A percentile compares a stretch with the other conserved stretches of the same genome.
phyloP scores from a whole-genome alignment of 2,113 vertebrate genomes.

The Gila orcuttii region DNA sequence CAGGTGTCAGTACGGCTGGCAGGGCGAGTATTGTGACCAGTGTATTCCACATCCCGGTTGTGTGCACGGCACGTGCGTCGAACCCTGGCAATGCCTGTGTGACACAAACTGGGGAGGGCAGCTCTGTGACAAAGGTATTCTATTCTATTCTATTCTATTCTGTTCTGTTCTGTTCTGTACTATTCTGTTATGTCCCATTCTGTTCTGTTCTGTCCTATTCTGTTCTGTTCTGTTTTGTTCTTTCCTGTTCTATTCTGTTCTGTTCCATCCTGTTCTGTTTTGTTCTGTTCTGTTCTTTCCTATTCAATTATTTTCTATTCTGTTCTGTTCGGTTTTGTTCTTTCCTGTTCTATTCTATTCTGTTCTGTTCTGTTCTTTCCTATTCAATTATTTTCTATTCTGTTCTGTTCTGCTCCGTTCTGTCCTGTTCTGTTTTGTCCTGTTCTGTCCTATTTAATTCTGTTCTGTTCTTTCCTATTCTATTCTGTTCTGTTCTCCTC shows the following conservation, averaged over 20 bases:
- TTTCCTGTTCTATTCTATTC: too few relatives aligned
- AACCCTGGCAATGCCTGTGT: slow-evolving; percentile 98
- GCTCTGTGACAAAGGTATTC: slow-evolving; percentile 95
- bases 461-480: too few relatives aligned
- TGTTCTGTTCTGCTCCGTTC: background rate
- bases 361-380: background rate
- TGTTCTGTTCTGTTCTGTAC: background rate
- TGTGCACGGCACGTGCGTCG: slow-evolving; percentile 91
- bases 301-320: too few relatives aligned
- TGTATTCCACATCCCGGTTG: slow-evolving; percentile 98
- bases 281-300: fast-evolving
- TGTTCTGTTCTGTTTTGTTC: too few relatives aligned
- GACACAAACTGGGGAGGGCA: slow-evolving; percentile 99
- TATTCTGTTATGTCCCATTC: too few relatives aligned
- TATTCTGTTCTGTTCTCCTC: too few relatives aligned
- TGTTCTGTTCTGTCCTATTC: fast-evolving
- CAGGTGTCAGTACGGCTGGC: slow-evolving; percentile 98
- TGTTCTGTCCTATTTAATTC: fast-evolving
- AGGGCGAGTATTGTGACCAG: slow-evolving; percentile 96
- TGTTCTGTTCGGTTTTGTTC: background rate
- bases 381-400: too few relatives aligned
- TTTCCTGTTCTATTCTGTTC: fast-evolving
- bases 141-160: background rate
- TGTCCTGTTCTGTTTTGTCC: too few relatives aligned
- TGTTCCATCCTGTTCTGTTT: fast-evolving